These are phyloP conservation scores for Urophycis tenuis DNA, from an alignment of 2,797 vertebrate genomes.

Conservation along the genomic window DNA sequence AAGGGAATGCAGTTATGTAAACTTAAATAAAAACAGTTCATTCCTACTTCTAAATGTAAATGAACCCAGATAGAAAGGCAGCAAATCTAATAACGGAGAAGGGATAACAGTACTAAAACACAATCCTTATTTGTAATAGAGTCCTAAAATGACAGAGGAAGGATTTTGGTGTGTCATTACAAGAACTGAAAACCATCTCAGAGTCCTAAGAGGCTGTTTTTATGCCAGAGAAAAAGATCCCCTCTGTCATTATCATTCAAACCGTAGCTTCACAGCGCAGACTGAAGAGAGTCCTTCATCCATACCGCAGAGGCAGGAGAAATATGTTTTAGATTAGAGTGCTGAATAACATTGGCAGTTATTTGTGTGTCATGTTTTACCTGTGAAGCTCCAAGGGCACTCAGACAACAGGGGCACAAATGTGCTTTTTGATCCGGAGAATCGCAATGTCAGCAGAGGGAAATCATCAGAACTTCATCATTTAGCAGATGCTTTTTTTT, in stretches of 20 bases:
- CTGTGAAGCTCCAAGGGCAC: not conserved
- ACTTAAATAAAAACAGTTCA: not conserved
- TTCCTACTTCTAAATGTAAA: not conserved
- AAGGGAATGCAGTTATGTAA: not conserved
- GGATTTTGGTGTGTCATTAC: slow-evolving; percentile 11
- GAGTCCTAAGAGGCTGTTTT: not conserved
- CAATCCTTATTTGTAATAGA: not conserved
- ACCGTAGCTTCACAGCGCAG: not conserved
- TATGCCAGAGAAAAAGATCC: slow-evolving; percentile 5
- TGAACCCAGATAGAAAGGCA: not conserved
- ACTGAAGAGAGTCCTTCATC: slow-evolving; percentile 19
- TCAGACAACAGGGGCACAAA: not conserved
- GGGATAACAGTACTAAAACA: not conserved
- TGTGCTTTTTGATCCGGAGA: slow-evolving; percentile 6
- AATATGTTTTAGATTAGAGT: slow-evolving; percentile 7
- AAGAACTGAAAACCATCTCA: slow-evolving; percentile 4
- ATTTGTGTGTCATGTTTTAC: slow-evolving; percentile 10
- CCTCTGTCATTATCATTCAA: slow-evolving; percentile 12
- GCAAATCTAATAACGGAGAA: not conserved
- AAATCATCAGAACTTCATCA: not conserved
- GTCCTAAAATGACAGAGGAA: not conserved
- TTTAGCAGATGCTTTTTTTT: not conserved
- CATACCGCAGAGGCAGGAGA: slow-evolving; percentile 10
- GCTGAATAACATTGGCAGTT: not conserved
- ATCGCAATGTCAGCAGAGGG: not conserved